Conservation (phyloP, 2,797 vertebrate species). For the Malurus leucopterus region DNA sequence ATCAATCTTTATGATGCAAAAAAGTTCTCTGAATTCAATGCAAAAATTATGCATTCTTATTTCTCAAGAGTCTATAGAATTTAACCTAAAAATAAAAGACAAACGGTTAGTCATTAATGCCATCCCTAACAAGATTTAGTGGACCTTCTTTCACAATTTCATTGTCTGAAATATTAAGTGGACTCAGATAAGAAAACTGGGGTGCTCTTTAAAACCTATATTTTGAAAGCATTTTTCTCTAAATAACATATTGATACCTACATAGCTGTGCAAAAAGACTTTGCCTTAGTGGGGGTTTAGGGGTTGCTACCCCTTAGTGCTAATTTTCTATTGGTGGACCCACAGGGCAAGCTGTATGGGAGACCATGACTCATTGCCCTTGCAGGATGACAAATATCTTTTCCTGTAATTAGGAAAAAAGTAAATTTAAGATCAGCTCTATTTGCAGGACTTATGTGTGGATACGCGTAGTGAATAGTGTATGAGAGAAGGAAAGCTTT, state of each 20-base stretch:
- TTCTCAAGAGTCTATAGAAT: neutral
- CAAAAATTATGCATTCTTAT: neutral
- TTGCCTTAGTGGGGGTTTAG: neutral
- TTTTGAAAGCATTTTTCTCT: neutral
- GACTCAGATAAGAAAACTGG: neutral
- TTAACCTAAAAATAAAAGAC: neutral
- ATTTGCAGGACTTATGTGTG: neutral
- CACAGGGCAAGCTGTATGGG: neutral
- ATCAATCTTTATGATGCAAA: neutral
- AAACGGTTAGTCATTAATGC: neutral
- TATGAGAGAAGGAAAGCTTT: neutral
- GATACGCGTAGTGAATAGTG: neutral
- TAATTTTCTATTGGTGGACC: neutral
- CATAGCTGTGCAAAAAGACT: neutral
- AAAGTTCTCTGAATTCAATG: neutral
- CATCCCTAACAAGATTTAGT: neutral
- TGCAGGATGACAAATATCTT: accelerated
- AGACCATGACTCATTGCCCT: neutral
- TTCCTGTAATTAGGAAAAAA: neutral
- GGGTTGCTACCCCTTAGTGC: neutral
- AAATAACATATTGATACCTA: neutral
- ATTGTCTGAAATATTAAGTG: neutral
- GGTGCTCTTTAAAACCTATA: neutral
- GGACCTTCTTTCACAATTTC: neutral
- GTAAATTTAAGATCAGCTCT: neutral